phyloP scores from a whole-genome alignment of 2,797 vertebrate species.

The Oreochromis mossambicus region DNA sequence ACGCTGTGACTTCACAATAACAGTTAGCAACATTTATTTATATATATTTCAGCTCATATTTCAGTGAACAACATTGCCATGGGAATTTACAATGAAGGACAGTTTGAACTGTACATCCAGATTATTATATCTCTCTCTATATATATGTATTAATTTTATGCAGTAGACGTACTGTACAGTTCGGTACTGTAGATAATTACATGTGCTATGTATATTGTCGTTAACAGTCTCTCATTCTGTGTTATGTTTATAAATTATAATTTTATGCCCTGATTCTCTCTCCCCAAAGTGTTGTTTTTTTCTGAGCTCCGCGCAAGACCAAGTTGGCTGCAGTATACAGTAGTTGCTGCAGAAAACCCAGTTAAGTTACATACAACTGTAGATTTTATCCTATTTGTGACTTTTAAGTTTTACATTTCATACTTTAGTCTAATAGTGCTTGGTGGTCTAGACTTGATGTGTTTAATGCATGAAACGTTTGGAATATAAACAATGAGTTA shows the following conservation, averaged over 20 bases:
- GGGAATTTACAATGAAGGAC: background rate
- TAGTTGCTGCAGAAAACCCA: background rate
- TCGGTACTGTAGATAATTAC: background rate
- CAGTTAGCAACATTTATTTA: background rate
- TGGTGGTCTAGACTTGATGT: background rate
- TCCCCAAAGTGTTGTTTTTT: background rate
- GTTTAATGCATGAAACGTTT: background rate
- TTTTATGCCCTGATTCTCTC: background rate
- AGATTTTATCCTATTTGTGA: background rate
- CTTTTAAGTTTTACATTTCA: background rate
- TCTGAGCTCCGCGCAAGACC: background rate
- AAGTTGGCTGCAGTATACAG: background rate
- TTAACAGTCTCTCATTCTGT: background rate
- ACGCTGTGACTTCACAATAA: background rate
- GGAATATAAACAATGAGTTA: background rate
- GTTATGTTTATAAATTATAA: background rate
- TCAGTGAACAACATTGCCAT: background rate
- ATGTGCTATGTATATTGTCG: background rate
- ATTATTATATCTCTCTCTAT: background rate
- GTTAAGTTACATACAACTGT: background rate
- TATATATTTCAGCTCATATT: background rate
- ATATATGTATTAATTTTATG: fast-evolving
- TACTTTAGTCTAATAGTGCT: background rate
- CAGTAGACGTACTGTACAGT: background rate
- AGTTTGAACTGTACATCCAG: background rate